A percentile compares a stretch with the other conserved stretches of the same genome.
Evolutionary conservation across 2,888 invertebrate genomes (phyloP).

Genomic region (Pachliopta kotzebuea): DNA sequence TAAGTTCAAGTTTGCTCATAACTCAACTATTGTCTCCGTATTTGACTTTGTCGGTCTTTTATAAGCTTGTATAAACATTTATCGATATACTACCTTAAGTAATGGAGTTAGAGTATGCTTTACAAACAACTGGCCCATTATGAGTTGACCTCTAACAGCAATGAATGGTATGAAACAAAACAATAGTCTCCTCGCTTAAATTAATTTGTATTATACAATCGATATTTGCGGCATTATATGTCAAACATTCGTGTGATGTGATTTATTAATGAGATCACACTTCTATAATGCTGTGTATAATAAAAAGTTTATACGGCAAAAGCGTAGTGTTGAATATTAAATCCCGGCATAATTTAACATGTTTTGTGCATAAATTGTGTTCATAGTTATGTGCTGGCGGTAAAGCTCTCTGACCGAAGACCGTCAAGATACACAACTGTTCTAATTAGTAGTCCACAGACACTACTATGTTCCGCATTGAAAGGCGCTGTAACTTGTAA

Average conservation of each 20-base stretch:
- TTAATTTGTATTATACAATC: conserved; percentile 15
- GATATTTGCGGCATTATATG: background rate
- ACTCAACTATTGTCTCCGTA: conserved; percentile 9
- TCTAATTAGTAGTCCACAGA: no score
- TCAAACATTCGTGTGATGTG: conserved; percentile 3
- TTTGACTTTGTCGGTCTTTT: conserved; percentile 7
- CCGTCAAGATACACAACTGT: no score
- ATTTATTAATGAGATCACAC: no score
- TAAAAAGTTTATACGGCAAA: no score
- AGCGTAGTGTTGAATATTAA: no score
- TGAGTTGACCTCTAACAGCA: conserved; percentile 12
- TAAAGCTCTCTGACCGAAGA: no score
- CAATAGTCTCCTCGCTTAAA: conserved; percentile 12
- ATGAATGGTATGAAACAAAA: conserved; percentile 11
- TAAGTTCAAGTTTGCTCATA: conserved; percentile 24
- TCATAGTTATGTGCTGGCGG: no score
- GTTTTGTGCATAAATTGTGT: no score
- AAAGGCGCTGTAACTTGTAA: no score
- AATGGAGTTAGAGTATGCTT: background rate
- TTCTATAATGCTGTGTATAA: no score
- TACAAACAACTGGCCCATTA: background rate
- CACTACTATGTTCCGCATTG: no score
- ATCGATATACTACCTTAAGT: background rate
- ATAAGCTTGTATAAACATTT: background rate
- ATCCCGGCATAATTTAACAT: no score